Evolutionary conservation across 2,797 vertebrate species (phyloP).

Genomic region (Myiotriccus ornatus): DNA sequence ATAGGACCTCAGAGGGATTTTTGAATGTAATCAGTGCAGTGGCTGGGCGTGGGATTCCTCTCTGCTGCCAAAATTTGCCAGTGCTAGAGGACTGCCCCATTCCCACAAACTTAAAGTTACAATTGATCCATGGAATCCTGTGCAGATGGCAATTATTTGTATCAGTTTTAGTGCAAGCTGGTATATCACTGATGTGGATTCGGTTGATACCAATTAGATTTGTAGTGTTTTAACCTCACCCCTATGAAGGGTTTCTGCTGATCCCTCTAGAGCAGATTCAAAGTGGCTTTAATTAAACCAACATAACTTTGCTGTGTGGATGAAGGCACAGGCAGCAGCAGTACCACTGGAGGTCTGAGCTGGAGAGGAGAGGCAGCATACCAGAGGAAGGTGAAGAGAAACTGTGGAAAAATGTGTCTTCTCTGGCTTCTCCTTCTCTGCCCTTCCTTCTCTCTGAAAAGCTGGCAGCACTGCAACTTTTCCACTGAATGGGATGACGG

Average conservation of each 20-base stretch:
- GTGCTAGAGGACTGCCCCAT: neutral
- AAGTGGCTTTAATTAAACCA: neutral
- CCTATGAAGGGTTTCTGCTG: neutral
- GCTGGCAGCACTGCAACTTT: neutral
- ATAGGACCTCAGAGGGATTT: neutral
- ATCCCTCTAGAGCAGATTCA: neutral
- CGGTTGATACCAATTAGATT: neutral
- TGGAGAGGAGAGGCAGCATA: neutral
- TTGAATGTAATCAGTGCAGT: neutral
- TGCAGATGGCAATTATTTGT: neutral
- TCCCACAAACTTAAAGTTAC: neutral
- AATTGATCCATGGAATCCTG: neutral
- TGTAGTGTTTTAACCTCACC: neutral
- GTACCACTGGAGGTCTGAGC: neutral
- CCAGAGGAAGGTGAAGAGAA: rapidly evolving
- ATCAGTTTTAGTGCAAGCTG: neutral
- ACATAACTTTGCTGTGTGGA: neutral
- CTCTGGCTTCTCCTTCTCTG: neutral
- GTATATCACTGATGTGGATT: neutral
- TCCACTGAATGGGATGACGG: neutral
- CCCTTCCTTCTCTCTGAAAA: neutral
- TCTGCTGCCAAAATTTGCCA: neutral
- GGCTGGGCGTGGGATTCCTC: neutral
- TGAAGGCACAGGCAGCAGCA: neutral
- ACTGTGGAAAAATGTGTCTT: rapidly evolving